Conservation (phyloP, 1,140 invertebrate genomes). For the Tetragnatha versicolor region DNA sequence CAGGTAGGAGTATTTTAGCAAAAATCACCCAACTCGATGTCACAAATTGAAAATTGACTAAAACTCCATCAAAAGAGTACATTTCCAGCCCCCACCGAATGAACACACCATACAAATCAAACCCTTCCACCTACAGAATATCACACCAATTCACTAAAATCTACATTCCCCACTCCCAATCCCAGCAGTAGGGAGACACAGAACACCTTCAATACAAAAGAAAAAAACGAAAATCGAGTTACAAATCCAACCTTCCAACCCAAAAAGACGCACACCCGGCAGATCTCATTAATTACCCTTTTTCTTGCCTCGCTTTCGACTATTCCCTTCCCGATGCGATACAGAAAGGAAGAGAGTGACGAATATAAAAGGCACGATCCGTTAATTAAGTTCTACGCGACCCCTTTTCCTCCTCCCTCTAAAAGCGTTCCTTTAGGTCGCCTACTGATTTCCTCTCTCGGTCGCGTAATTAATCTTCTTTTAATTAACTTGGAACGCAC, state of each 20-base stretch:
- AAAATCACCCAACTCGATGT: no score
- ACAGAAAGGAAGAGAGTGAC: background rate
- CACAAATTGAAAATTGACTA: no score
- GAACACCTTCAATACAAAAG: no score
- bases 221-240: background rate
- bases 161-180: no score
- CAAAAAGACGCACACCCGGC: background rate
- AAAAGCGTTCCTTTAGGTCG: background rate
- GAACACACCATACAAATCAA: no score
- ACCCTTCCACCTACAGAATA: no score
- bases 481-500: slow-evolving; percentile 44
- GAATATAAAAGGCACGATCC: slow-evolving; percentile 7
- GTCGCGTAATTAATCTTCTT: slow-evolving; percentile 44
- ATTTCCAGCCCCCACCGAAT: no score
- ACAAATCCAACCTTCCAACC: background rate
- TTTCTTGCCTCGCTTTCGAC: background rate
- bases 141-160: no score
- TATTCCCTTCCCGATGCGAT: background rate
- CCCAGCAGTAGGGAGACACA: no score
- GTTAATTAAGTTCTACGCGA: slow-evolving; percentile 30
- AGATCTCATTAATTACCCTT: slow-evolving; percentile 5
- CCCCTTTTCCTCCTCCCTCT: background rate
- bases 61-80: no score
- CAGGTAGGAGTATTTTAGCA: no score
- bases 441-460: slow-evolving; percentile 12